Conservation (phyloP, 2,888 invertebrate genomes). For the Ypsolopha sequella region DNA sequence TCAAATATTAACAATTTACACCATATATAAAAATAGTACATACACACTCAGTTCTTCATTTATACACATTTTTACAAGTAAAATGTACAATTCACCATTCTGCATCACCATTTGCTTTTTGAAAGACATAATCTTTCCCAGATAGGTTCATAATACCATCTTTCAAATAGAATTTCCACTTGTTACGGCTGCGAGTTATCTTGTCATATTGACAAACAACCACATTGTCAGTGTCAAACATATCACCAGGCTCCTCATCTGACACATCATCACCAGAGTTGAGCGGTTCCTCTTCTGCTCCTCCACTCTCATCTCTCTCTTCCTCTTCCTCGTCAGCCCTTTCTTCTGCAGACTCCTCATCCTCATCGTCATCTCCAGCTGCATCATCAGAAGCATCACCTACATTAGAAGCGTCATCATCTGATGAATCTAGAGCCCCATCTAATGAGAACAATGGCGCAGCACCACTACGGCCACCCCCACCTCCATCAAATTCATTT, state of each 20-base stretch:
- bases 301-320: constrained; percentile 77
- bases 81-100: constrained; percentile 85
- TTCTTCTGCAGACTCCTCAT: constrained; percentile 81
- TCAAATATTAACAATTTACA: constrained; percentile 4
- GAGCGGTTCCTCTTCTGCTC: constrained; percentile 85
- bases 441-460: constrained; percentile 64
- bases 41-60: constrained; percentile 3
- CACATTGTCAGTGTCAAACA: constrained; percentile 99
- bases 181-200: constrained; percentile 97
- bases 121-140: constrained; percentile 98
- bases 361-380: constrained; percentile 78
- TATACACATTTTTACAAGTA: constrained; percentile 12
- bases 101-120: constrained; percentile 98
- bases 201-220: constrained; percentile 99
- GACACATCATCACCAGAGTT: constrained; percentile 98
- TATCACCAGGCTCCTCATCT: constrained; percentile 93
- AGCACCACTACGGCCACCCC: constrained; percentile 54
- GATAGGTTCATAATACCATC: constrained; percentile 99
- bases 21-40: constrained; percentile 3
- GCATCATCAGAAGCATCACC: constrained; percentile 76
- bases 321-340: constrained; percentile 76
- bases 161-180: constrained; percentile 99
- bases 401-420: constrained; percentile 78
- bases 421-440: constrained; percentile 78
- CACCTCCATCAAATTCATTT: constrained; percentile 60